Evolutionary conservation across 2,888 invertebrate genomes (phyloP), one percentile per base, ranked within the genome.

Genomic region (Macrophya annulata): DNA sequence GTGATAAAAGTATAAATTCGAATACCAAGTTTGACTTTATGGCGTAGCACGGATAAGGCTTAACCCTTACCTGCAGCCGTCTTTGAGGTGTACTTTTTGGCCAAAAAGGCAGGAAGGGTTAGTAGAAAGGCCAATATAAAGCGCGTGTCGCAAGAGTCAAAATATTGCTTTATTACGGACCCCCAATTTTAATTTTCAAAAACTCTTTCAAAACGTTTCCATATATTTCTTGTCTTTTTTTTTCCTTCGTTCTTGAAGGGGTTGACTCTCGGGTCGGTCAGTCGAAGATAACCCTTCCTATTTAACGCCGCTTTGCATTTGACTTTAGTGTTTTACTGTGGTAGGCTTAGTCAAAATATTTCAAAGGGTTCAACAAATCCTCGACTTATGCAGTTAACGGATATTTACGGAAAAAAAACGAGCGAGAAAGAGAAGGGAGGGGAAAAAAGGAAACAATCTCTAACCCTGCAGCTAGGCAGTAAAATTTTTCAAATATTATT

Each of bases 81-180:
- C 25, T 31, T 68, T 25, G 25, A 85, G 72, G 84, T 76, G 55
- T 48, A 68, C 15, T 31, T 81, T 40, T 84, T 40, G 40, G 43
- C 84, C 71, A 68, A 79, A 86, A 81, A 68, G 68, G 71, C 85
- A 72, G 87, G 86, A 92, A 91, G 91, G 90, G 91, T 92, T 81
- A 81, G 9, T 15, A n/a, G 10, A 9, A 10, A 74, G 72, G 15
- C 45, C 21, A 72, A 25, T 25, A 51, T 25, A 77, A 51, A 81
- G 74, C 51, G 55, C 59, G 83, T 85, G 86, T 43, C 87, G 87
- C 87, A 87, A 90, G 62, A 83, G 90, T 91, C 91, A 92, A 91
- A 92, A 92, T 92, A 92, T 92, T 92, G 88, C 89, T 93, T 93
- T 93, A 92, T 92, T 91, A 90, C 89, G 88, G 90, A 68, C 84